A percentile compares a stretch with the other conserved stretches of the same genome.
phyloP scores from a whole-genome alignment of 2,888 invertebrate species.

The Adelphocoris suturalis region DNA sequence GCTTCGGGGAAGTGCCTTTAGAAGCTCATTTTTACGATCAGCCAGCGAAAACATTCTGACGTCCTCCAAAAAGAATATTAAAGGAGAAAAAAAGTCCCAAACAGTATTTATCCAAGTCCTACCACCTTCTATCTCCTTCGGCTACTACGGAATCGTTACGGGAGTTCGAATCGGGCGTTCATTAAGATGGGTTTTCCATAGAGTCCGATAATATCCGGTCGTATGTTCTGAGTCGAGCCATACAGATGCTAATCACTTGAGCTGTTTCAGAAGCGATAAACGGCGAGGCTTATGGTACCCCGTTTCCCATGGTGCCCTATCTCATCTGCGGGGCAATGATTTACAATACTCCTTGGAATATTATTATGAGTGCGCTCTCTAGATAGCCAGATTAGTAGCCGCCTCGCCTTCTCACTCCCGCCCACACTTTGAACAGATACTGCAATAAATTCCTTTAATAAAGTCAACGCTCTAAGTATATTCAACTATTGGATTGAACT shows the following conservation, averaged over 20 bases:
- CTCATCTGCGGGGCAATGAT: neutral
- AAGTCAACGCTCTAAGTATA: neutral
- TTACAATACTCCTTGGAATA: constrained; percentile 22
- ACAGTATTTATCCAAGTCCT: neutral
- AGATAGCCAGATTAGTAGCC: constrained; percentile 3
- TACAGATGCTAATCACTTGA: constrained; percentile 39
- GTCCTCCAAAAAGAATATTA: neutral
- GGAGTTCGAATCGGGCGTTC: neutral
- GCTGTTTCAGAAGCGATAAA: constrained; percentile 34
- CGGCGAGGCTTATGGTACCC: constrained; percentile 1
- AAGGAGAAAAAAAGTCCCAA: neutral
- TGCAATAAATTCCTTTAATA: neutral
- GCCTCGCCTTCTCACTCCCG: neutral
- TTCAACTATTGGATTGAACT: neutral
- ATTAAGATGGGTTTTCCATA: constrained; percentile 20
- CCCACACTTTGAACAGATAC: neutral
- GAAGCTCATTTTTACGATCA: constrained; percentile 40
- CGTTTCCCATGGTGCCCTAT: neutral
- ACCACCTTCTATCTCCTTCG: neutral
- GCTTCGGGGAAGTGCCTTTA: constrained; percentile 19
- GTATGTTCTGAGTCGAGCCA: constrained; percentile 3
- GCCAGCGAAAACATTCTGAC: constrained; percentile 17
- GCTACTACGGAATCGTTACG: neutral
- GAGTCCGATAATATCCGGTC: constrained; percentile 22
- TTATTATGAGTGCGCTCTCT: constrained; percentile 8